phyloP scores from a whole-genome alignment of 2,113 vertebrate genomes.

The Phylloscopus trochilus region DNA sequence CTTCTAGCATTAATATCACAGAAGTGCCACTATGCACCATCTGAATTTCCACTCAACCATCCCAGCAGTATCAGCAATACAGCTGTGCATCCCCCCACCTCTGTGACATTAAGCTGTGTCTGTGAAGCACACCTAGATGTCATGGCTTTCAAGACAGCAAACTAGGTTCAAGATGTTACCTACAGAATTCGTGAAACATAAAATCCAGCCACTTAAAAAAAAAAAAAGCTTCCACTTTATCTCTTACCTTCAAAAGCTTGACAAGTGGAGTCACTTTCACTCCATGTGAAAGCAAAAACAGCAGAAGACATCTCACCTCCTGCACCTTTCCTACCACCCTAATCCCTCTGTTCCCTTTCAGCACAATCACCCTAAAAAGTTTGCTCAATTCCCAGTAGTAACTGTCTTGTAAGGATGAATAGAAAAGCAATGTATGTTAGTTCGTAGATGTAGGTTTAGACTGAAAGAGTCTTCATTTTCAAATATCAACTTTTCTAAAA shows the following conservation, averaged over 20 bases:
- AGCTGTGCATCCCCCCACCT: neutral
- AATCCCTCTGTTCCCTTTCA: neutral
- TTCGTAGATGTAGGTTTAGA: neutral
- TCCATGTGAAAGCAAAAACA: neutral
- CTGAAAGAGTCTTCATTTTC: neutral
- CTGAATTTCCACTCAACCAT: neutral
- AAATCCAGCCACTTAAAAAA: neutral
- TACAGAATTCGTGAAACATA: neutral
- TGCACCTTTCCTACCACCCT: neutral
- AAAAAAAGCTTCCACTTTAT: neutral
- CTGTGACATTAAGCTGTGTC: neutral
- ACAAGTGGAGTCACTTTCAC: neutral
- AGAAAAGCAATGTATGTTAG: slow-evolving; percentile 21
- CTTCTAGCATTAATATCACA: slow-evolving; percentile 29
- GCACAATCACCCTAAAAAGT: neutral
- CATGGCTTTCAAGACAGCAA: neutral
- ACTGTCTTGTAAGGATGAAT: neutral
- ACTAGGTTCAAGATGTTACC: neutral
- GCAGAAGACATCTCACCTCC: neutral
- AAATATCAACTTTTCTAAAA: neutral
- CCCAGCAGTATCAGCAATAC: neutral
- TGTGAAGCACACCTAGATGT: slow-evolving; percentile 1
- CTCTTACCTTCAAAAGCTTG: slow-evolving; percentile 44
- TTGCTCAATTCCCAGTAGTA: neutral
- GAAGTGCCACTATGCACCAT: neutral